Base-by-base conservation (phyloP, 1,140 invertebrate genomes). In the Lepidurus arcticus region DNA sequence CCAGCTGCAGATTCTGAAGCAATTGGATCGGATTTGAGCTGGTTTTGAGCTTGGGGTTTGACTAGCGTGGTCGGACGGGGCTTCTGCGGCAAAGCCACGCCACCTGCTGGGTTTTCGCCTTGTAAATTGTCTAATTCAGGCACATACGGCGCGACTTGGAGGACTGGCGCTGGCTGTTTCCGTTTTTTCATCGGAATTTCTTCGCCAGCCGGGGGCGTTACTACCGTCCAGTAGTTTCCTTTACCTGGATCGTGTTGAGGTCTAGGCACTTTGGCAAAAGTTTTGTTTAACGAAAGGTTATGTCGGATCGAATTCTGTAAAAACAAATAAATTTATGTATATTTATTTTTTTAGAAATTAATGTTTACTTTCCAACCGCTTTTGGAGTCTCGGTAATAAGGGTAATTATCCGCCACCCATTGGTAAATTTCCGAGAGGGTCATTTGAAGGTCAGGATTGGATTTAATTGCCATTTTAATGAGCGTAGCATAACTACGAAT, bases 341-440 rank as follows among this genome's bases (percentile, higher is more conserved):
- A 34, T 13, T 1, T 11, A 74, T 10, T 1, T 74, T 74, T 11
- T 10, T 1, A 43, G 1, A 13, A 21, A 73, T 74, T 42, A 6
- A 43, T 65, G 81, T 85, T 86, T 85, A 91, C 90, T 88, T 91
- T 92, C 90, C 90, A 92, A 16, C 90, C 90, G 81, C 47, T 76
- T 89, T 90, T 10, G 90, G 89, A 47, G 90, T 90, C 81, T 90
- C 89, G 83, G 82, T 91, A 92, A 82, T 91, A 92, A 78, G 90
- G 88, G 83, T 91, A 92, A 81, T 91, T 91, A 79, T 91, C 91
- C 74, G 89, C 90, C 75, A 92, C 92, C 87, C 91, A 92, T 83
- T 90, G 90, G 82, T 92, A 92, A 75, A 92, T 92, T 83, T 90
- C 89, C 74, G 90, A 90, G 21, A 92, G 84, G 2, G 91, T 92